Conservation (phyloP, 2,888 invertebrate genomes). For the Euphydryas editha region DNA sequence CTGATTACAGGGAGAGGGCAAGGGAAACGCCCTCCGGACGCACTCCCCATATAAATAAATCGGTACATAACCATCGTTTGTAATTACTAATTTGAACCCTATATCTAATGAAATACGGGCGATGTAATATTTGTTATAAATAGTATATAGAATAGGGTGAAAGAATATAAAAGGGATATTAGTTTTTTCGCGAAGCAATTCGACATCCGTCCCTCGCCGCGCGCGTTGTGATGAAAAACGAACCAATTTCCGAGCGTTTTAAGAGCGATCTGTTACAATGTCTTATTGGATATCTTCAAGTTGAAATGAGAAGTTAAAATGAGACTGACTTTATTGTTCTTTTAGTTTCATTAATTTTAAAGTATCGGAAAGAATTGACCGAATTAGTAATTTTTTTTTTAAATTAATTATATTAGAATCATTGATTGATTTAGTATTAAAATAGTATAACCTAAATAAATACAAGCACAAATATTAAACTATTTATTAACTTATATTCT, state of each 20-base stretch:
- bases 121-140: slow-evolving; percentile 32
- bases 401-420: too few species aligned
- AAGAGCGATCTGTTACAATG: slow-evolving; percentile 59
- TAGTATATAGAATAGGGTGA: slow-evolving; percentile 53
- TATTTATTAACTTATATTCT: too few species aligned
- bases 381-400: too few species aligned
- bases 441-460: too few species aligned
- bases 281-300: slow-evolving; percentile 30
- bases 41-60: slow-evolving; percentile 81
- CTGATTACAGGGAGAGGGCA: slow-evolving; percentile 78
- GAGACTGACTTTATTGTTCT: slow-evolving; percentile 8
- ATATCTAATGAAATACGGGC: slow-evolving; percentile 55
- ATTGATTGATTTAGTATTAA: too few species aligned
- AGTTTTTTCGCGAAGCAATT: slow-evolving; percentile 72
- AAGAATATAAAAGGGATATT: slow-evolving; percentile 76
- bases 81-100: slow-evolving; percentile 48
- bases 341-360: not conserved
- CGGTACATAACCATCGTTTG: slow-evolving; percentile 58
- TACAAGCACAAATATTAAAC: too few species aligned
- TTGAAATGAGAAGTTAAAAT: slow-evolving; percentile 13
- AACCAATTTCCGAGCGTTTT: slow-evolving; percentile 68
- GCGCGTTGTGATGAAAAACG: slow-evolving; percentile 76
- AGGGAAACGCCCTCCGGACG: slow-evolving; percentile 68
- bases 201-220: slow-evolving; percentile 60
- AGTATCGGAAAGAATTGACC: not conserved